These are phyloP conservation scores for Muscicapa comitata DNA, from an alignment of 2,797 vertebrate genomes.

Conservation along the genomic window DNA sequence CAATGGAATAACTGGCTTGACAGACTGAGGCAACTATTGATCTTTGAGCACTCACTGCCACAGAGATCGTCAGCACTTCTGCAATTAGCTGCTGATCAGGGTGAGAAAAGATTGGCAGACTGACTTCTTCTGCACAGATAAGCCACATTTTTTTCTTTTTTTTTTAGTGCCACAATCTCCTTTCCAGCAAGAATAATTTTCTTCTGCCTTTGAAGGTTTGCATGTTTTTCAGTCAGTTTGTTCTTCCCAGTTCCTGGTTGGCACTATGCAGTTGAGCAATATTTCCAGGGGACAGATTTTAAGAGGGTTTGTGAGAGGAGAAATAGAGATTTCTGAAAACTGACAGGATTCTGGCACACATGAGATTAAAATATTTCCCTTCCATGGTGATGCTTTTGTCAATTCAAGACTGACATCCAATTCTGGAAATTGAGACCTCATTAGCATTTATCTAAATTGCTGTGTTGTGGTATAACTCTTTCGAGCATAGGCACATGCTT, in stretches of 20 bases:
- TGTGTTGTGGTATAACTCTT: neutral
- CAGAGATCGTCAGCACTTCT: neutral
- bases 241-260: neutral
- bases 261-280: neutral
- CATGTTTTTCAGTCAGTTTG: neutral
- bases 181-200: slow-evolving; percentile 9
- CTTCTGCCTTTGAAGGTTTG: neutral
- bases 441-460: neutral
- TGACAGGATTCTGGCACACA: slow-evolving; percentile 32
- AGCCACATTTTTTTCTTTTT: neutral
- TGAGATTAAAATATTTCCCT: slow-evolving; percentile 39
- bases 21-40: neutral
- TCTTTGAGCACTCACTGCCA: neutral
- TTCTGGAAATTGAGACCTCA: slow-evolving; percentile 15
- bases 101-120: neutral
- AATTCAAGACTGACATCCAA: slow-evolving; percentile 27
- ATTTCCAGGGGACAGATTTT: slow-evolving; percentile 5
- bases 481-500: fast-evolving
- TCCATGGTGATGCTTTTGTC: neutral
- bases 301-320: neutral
- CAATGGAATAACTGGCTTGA: neutral
- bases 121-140: neutral
- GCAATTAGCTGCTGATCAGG: neutral
- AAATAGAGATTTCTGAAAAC: slow-evolving; percentile 54
- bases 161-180: neutral